Evolutionary conservation across 2,113 vertebrate species (phyloP), one percentile per base, ranked within the genome.

Genomic region (western clawed frog (Xenopus tropicalis)): DNA sequence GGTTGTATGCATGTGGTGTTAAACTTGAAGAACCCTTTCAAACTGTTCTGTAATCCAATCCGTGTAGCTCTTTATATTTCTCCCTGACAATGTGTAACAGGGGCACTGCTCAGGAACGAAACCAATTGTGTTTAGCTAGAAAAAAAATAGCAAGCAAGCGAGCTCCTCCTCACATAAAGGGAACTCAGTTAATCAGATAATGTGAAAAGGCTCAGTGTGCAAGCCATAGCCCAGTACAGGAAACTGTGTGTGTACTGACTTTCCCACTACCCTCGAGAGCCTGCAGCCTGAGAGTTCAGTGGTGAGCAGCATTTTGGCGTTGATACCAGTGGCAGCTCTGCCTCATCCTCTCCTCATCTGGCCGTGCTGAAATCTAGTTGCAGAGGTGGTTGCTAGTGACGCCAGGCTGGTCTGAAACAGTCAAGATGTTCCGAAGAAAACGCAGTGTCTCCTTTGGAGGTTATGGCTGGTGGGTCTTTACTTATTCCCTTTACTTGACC

Each of bases 401-500:
- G 58, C 46, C 57, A 1, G 2, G 58, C 14, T 14, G 12, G 22
- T 9, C 3, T 42, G 0, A 8, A 8, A 75, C 74, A 0, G 1
- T 67, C n/a, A 23, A 1, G 79, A 98, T 98, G 96, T 91, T 94
- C 86, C 90, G 90, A 77, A 92, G 95, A 66, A 96, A 92, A 78
- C 94, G 96, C 85, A 98, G 96, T 12, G 87, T 98, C 82, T 96
- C 96, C 57, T 98, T 98, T 75, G 94, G 94, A 70, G 96, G 96
- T 79, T 95, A 93, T 0, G 94, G 95, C 89, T 94, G 96, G 96
- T 97, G 92, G 76, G 94, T 94, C 78, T 52, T 11, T 12, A 20
- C 46, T 48, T 1, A 21, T 43, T 63, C 58, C 1, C 10, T 57
- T 42, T 48, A 23, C 57, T 59, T 6, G n/a, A 11, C n/a, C 14